Percentiles rank a stretch among this genome's conserved stretches.
phyloP scores from a whole-genome alignment of 1,140 invertebrate species.

The Conus betulinus region DNA sequence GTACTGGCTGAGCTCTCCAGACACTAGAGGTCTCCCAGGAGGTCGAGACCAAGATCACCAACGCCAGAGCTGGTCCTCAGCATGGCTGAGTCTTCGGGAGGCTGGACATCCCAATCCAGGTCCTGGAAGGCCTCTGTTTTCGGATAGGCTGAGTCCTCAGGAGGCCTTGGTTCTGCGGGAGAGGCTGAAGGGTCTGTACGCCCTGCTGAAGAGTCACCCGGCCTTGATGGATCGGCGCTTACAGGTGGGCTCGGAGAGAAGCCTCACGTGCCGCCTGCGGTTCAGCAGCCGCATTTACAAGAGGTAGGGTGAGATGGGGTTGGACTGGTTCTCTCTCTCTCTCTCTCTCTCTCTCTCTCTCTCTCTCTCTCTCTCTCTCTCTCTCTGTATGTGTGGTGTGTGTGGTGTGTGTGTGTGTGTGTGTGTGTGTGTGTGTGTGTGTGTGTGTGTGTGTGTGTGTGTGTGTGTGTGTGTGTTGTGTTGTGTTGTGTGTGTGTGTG shows the following conservation, averaged over 20 bases:
- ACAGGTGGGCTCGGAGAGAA: slow-evolving; percentile 41
- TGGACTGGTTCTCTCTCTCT: background rate
- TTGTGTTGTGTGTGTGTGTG: no score
- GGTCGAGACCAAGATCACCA: no score
- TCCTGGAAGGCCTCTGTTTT: background rate
- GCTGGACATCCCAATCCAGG: no score
- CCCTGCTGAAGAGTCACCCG: slow-evolving; percentile 40
- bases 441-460: no score
- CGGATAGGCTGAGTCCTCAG: slow-evolving; percentile 21
- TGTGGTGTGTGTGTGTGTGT: no score
- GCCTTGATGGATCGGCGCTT: slow-evolving; percentile 43
- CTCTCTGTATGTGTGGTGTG: no score
- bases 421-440: no score
- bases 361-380: no score
- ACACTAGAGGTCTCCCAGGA: background rate
- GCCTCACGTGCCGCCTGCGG: slow-evolving; percentile 25
- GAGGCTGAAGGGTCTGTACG: slow-evolving; percentile 41
- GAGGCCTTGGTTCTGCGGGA: slow-evolving; percentile 22
- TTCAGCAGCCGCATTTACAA: background rate
- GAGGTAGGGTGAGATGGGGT: background rate
- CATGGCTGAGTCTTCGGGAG: background rate
- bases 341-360: no score
- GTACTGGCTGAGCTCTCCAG: background rate
- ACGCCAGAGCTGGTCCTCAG: background rate
- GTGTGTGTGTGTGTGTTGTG: no score